Evolutionary conservation across 2,113 vertebrate species (phyloP), one percentile per base, ranked within the genome.

Genomic region (Petaurus breviceps): DNA sequence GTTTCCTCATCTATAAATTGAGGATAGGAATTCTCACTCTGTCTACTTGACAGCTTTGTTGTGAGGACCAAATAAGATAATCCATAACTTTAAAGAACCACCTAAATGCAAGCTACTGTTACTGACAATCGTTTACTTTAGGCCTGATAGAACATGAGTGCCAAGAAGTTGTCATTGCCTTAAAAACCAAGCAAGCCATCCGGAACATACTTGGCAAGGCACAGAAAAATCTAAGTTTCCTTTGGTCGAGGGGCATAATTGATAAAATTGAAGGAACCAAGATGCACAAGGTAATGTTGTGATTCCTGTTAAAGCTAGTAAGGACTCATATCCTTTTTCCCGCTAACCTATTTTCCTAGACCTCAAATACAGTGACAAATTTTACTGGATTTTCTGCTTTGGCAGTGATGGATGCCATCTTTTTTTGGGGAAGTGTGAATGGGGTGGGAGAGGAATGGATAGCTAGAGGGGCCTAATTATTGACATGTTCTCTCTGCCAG

Each of bases 161-260:
- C 8, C 97, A 97, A 47, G 98, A 98, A 92, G 98, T 98, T 25
- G 98, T 98, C 94, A 98, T 98, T 89, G 98, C 98, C 31, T 95
- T 98, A 94, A 98, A 98, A 97, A 98, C 98, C 25, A 98, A 96
- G 77, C 98, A 98, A 95, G 98, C 97, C 8, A 97, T 98, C 92
- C 97, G 91, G 94, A 98, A 90, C 0, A 97, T 98, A 90, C 95
- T 98, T n/a, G 96, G 97, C 61, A 98, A 97, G 89, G 97, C 98
- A 93, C 97, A 97, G 96, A 97, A 98, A 94, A 97, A 97, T n/a
- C 98, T 98, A 51, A 90, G 96, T 52, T 98, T 98, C 90, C 97
- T 99, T 11, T 95, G 96, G 89, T 98, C 98, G 25, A 98, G 98
- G 97, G 98, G 98, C 93, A 97, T 98, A 92, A 97, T 98, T 61